Conservation (phyloP, 2,797 vertebrate species). For the Sebastes glaucus region DNA sequence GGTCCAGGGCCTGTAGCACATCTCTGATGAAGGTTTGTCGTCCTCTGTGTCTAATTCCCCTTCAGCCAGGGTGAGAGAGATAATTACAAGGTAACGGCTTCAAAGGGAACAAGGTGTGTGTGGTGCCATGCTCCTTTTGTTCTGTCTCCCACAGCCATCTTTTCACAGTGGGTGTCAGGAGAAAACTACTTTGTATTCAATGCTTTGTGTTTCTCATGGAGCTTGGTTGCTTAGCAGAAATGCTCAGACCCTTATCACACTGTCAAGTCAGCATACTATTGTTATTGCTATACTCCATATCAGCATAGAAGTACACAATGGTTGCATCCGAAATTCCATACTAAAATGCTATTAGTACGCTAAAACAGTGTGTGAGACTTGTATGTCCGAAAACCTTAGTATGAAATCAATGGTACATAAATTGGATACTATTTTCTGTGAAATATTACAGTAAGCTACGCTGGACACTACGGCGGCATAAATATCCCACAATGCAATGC, state of each 20-base stretch:
- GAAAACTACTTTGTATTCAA: background rate
- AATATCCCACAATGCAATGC: too few species aligned
- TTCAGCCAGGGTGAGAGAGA: slow-evolving; percentile 26
- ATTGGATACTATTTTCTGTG: too few species aligned
- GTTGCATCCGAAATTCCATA: too few species aligned
- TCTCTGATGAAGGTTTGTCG: slow-evolving; percentile 28
- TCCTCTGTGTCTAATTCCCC: slow-evolving; percentile 25
- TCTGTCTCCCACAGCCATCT: slow-evolving; percentile 19
- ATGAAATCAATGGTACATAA: too few species aligned
- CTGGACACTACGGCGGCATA: too few species aligned
- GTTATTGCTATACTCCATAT: background rate
- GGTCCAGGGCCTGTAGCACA: background rate
- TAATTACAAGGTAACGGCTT: slow-evolving; percentile 60
- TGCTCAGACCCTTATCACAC: background rate
- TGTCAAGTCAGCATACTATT: background rate
- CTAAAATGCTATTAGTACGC: too few species aligned
- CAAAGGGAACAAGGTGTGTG: slow-evolving; percentile 34
- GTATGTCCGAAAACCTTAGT: too few species aligned
- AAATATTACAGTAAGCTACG: too few species aligned
- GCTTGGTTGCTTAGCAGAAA: background rate
- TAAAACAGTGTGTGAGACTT: too few species aligned
- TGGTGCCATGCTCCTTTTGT: slow-evolving; percentile 18
- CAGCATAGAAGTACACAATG: background rate
- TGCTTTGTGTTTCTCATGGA: slow-evolving; percentile 10
- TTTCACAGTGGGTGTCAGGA: slow-evolving; percentile 18